phyloP scores from a whole-genome alignment of 1,140 invertebrate genomes.

The Polypedilum vanderplanki region DNA sequence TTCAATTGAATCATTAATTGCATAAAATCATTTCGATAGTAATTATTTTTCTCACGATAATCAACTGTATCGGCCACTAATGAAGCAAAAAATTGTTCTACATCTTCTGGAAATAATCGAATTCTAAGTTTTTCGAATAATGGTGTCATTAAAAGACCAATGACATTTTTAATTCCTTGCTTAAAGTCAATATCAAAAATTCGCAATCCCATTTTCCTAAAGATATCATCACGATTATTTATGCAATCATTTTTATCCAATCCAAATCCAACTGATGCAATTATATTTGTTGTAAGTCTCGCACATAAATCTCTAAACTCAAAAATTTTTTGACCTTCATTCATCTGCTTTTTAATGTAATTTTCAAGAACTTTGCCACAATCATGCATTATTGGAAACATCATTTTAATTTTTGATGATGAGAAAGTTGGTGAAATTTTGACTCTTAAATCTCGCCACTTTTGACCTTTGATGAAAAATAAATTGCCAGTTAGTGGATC shows the following conservation, averaged over 20 bases:
- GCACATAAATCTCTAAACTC: constrained; percentile 37
- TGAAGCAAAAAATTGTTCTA: constrained; percentile 37
- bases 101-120: constrained; percentile 31
- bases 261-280: constrained; percentile 41
- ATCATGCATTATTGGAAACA: constrained; percentile 44
- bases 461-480: constrained; percentile 41
- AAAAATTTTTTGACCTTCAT: constrained; percentile 30
- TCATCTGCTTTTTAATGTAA: constrained; percentile 31
- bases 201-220: constrained; percentile 36
- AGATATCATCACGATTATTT: constrained; percentile 35
- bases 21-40: constrained; percentile 37
- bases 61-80: constrained; percentile 36
- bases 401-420: constrained; percentile 46
- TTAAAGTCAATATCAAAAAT: constrained; percentile 32
- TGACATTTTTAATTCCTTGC: constrained; percentile 31
- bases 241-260: constrained; percentile 38
- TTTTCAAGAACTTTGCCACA: constrained; percentile 34
- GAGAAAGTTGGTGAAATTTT: constrained; percentile 47
- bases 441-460: constrained; percentile 43
- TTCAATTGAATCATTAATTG: constrained; percentile 37
- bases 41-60: constrained; percentile 37
- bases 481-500: constrained; percentile 37
- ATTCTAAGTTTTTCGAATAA: constrained; percentile 33
- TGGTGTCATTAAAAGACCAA: constrained; percentile 33
- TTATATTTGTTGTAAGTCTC: constrained; percentile 37